A percentile compares a stretch with the other conserved stretches of the same genome.
phyloP scores from a whole-genome alignment of 2,888 invertebrate genomes.

The Patella pellucida region DNA sequence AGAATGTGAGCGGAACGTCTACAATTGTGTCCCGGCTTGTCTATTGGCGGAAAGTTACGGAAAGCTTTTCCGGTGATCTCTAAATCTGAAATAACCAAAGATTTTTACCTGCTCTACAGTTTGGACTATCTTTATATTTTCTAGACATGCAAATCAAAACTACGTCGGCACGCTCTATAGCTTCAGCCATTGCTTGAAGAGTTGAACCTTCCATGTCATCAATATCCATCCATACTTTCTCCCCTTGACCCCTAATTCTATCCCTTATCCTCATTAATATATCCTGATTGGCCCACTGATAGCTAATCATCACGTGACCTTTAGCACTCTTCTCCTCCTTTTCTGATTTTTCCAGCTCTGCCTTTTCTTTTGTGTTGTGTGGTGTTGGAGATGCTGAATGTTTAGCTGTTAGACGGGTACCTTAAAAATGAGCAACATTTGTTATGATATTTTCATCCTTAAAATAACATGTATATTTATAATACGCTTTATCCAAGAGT shows the following conservation, averaged over 20 bases:
- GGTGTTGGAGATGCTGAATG: background rate
- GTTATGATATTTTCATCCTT: too few relatives aligned
- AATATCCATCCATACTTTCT: slow-evolving; percentile 55
- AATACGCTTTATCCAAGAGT: too few relatives aligned
- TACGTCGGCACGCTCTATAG: slow-evolving; percentile 51
- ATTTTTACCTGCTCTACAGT: slow-evolving; percentile 53
- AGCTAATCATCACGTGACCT: slow-evolving; percentile 59
- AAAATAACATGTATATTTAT: too few relatives aligned
- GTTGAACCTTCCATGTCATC: slow-evolving; percentile 62
- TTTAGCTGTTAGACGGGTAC: background rate
- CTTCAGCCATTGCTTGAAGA: slow-evolving; percentile 57
- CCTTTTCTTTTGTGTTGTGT: background rate
- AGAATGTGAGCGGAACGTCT: too few relatives aligned
- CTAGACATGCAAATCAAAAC: slow-evolving; percentile 55
- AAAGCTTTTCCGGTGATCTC: too few relatives aligned
- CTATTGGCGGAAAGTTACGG: too few relatives aligned
- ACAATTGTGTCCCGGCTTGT: too few relatives aligned
- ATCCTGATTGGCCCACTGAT: slow-evolving; percentile 55
- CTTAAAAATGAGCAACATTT: background rate
- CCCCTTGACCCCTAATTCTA: slow-evolving; percentile 32
- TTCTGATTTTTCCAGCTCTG: slow-evolving; percentile 5
- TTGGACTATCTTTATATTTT: slow-evolving; percentile 58
- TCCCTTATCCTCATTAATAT: slow-evolving; percentile 43
- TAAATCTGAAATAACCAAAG: background rate
- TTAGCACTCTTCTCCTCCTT: slow-evolving; percentile 19